phyloP scores from a whole-genome alignment of 1,140 invertebrate species.

The Micrasema longulum region DNA sequence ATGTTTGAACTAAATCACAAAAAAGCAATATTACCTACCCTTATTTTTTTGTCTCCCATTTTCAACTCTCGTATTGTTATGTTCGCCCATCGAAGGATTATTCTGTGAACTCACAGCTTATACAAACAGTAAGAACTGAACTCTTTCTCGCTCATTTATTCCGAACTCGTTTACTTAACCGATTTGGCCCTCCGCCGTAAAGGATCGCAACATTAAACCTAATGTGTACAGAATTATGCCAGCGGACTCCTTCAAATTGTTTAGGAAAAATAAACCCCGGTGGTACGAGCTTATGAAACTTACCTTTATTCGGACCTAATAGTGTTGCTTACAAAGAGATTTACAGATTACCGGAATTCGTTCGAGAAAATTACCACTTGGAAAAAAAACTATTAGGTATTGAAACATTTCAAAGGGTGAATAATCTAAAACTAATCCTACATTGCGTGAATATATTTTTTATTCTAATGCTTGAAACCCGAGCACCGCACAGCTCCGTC shows the following conservation, averaged over 20 bases:
- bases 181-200: constrained; percentile 4
- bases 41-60: neutral
- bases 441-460: neutral
- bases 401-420: neutral
- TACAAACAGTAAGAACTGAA: constrained; percentile 10
- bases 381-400: constrained; percentile 17
- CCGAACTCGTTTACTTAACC: constrained; percentile 17
- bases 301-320: constrained; percentile 5
- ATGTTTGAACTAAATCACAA: no score
- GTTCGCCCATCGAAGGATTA: neutral
- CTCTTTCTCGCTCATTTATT: constrained; percentile 2
- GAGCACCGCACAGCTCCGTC: no score
- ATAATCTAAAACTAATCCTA: neutral
- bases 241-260: neutral
- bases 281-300: neutral
- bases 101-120: neutral
- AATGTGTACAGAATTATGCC: constrained; percentile 23
- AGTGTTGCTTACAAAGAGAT: constrained; percentile 5
- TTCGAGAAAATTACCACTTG: constrained; percentile 14
- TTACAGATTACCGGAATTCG: constrained; percentile 18
- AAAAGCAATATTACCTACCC: neutral
- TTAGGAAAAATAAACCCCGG: neutral
- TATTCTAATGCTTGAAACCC: no score
- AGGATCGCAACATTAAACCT: constrained; percentile 29
- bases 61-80: neutral